Evolutionary conservation across 2,113 vertebrate species (phyloP).

Genomic region (Halcyon malimbica): DNA sequence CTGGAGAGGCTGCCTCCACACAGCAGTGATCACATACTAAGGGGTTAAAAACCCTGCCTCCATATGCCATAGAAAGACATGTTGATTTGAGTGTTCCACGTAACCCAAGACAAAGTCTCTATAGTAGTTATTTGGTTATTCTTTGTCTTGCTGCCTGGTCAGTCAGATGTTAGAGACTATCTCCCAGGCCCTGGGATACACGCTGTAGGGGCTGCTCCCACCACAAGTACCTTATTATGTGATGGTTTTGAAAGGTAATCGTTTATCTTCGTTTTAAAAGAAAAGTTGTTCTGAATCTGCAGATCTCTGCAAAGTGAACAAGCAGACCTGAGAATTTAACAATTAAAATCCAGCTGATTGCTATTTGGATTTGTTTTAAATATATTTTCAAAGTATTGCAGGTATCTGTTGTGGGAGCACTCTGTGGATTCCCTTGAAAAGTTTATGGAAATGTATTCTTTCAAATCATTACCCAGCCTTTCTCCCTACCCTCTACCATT

Average conservation of each 20-base stretch:
- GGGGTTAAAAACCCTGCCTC: not conserved
- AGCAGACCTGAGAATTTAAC: not conserved
- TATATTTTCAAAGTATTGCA: not conserved
- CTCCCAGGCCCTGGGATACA: not conserved
- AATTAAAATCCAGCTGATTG: not conserved
- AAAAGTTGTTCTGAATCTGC: not conserved
- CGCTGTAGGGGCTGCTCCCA: not conserved
- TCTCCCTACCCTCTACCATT: slow-evolving; percentile 66
- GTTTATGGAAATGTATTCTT: slow-evolving; percentile 55
- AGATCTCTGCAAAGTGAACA: not conserved
- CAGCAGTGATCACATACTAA: not conserved
- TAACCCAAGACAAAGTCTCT: not conserved
- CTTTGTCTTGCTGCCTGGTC: not conserved
- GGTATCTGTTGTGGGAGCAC: not conserved
- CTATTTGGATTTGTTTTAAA: not conserved
- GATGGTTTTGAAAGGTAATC: not conserved
- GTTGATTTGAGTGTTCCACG: not conserved
- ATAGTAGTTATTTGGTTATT: not conserved
- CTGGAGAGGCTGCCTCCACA: not conserved
- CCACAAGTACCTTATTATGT: not conserved
- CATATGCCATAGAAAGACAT: not conserved
- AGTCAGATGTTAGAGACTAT: not conserved
- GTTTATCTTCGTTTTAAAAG: not conserved
- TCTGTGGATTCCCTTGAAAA: not conserved
- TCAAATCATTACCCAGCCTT: slow-evolving; percentile 24